Base-by-base conservation (phyloP, 2,113 vertebrate species). In the Naja naja region DNA sequence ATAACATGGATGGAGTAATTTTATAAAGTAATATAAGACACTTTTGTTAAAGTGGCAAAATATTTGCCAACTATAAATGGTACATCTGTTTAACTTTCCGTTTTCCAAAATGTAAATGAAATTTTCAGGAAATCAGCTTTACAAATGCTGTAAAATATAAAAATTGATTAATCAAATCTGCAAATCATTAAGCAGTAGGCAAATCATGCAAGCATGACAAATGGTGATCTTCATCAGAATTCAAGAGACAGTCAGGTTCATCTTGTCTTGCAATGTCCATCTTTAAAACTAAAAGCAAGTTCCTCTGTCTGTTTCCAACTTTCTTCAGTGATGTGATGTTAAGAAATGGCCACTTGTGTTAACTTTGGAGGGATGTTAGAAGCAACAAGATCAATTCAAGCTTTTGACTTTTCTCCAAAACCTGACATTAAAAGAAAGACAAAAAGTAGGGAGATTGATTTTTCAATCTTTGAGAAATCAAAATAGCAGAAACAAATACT, bases 51-150 rank as follows among this genome's bases (percentile, higher is more conserved):
- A 88, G 22, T 30, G 56, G 23, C 27, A 87, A n/a, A 89, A 92
- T 74, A 39, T 22, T 55, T 89, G 49, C 34, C 39, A 88, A 92
- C 43, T 56, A 10, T 45, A 7, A 89, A 89, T 60, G 12, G 25
- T 43, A 25, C 27, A 30, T 64, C 12, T 27, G 47, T 45, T 34
- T 89, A 81, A 81, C 18, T 49, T 11, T 3, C 9, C 16, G 0
- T 64, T 87, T 93, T 30, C 30, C 85, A 30, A 11, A 58, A 85
- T 89, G 27, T 16, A 93, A 58, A 56, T 89, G 43, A 22, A 58
- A 39, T 49, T 87, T 93, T 93, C 53, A 5, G 60, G 88, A 88
- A 90, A 94, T 47, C 49, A 81, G 52, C 23, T 88, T 49, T 92
- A 54, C 45, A 92, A 39, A 64, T 88, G 39, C 39, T 88, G 45